These are phyloP conservation scores for Capreolus pygargus DNA, from an alignment of 2,113 vertebrate genomes.

Conservation along the genomic window DNA sequence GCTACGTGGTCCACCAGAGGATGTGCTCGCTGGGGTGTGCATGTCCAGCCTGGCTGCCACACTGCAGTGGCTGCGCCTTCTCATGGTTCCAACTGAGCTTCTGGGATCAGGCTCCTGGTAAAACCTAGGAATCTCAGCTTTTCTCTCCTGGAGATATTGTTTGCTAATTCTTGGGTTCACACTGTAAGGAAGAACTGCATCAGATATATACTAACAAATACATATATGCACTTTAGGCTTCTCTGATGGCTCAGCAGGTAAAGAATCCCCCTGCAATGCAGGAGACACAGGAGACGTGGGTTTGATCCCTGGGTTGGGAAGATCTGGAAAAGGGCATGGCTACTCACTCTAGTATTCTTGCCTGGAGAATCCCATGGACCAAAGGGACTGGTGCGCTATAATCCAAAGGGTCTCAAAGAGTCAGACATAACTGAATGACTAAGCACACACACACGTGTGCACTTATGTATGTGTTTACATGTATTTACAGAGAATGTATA, in stretches of 20 bases:
- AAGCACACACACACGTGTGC: not conserved
- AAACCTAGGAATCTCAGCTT: not conserved
- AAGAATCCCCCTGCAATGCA: not conserved
- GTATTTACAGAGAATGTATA: not conserved
- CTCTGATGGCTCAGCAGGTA: not conserved
- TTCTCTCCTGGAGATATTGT: not conserved
- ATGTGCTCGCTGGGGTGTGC: accelerated
- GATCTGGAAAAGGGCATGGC: not conserved
- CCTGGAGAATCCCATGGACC: not conserved
- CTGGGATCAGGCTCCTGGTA: not conserved
- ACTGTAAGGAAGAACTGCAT: not conserved
- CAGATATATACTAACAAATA: not conserved
- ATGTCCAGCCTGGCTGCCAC: too few species aligned
- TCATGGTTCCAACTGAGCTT: not conserved
- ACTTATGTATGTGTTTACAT: not conserved
- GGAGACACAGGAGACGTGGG: not conserved
- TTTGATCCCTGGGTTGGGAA: not conserved
- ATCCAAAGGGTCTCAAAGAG: not conserved
- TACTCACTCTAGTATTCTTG: not conserved
- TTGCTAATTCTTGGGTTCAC: not conserved
- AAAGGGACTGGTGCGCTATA: not conserved
- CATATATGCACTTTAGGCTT: not conserved
- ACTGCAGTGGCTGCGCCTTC: not conserved
- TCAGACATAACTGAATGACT: not conserved
- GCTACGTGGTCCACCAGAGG: too few species aligned